Base-by-base conservation (phyloP, 2,113 vertebrate genomes). In the Thalassarche chlororhynchos region DNA sequence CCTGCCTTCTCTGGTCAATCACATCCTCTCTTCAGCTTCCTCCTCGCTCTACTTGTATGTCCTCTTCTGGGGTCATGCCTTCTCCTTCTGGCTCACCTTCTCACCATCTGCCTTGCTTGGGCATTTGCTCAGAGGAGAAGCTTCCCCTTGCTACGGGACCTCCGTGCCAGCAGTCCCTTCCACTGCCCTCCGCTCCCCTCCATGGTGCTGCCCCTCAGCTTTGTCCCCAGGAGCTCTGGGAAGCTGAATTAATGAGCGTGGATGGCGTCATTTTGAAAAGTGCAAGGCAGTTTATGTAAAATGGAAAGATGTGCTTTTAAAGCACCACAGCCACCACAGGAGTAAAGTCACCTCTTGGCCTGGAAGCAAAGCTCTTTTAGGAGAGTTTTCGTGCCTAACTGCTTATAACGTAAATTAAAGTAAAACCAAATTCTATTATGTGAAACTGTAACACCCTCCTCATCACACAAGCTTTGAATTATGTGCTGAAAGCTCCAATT, bases 131-230 rank as follows among this genome's bases (percentile, higher is more conserved):
- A 78, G 57, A 94, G 66, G 31, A 96, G 72, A 62, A 91, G 61
- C 36, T 90, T 83, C 55, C 76, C n/a, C 55, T 97, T 96, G 90
- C 89, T 96, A 68, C 7, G 18, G 55, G 74, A 96, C 55, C 19
- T 64, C 71, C 2, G 1, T 15, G 21, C 14, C 34, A 5, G n/a
- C 14, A 29, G 42, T 10, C 17, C 15, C 14, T 9, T 60, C 44
- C 17, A 17, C 32, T 94, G 65, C 74, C 47, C 66, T n/a, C 88
- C 3, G 10, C 46, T 95, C 51, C 57, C 17, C 12, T 70, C 55
- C 60, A 17, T 23, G 17, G 26, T 52, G 42, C 36, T 69, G 14
- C 21, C 16, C 55, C 34, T 88, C 32, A 64, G 40, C 28, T 80
- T 81, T 85, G 20, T 8, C 58, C 16, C 52, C 29, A 40, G 31